Evolutionary conservation across 2,888 invertebrate species (phyloP), one percentile per base, ranked within the genome.

Genomic region (Odontocolon sp.): DNA sequence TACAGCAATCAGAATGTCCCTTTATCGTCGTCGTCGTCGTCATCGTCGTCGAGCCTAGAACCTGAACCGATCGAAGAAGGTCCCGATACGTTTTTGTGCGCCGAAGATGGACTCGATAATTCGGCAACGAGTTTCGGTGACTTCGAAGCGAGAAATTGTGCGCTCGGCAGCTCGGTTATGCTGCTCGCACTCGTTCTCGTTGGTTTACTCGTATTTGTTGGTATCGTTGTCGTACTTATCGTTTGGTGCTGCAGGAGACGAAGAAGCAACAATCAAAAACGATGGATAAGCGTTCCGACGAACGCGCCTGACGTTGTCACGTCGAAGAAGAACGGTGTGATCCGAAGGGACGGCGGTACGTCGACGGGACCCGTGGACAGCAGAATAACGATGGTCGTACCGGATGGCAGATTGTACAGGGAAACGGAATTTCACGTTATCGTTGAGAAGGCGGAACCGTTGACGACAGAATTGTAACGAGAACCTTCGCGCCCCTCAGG

Each of bases 391-490:
- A 90, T 96, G 89, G 95, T 96, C 61, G 93, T 96, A 86, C 96
- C 96, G 0, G 96, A 96, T 83, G 95, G 95, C 0, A 93, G 95
- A 86, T 95, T 96, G 11, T 97, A 96, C 87, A 93, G 95, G 86
- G 96, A 97, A 91, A 96, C 96, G 6, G 96, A 97, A 91, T 93
- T 96, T 84, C 95, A 96, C 90, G 95, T 96, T 85, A 95, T 96
- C 87, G 94, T 96, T 81, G 96, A 97, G 92, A 94, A 95, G 90
- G 95, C 96, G 47, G 95, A 96, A 90, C 94, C 96, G 54, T 91
- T 96, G 73, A 95, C 95, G 81, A 96, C 96, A 81, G 95, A 96
- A 91, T 93, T 96, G 90, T 94, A 91, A 91, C 92, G 85, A 87
- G 87, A 87, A 74, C 77, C 83, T 68, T 73, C 85, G 72, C 71